Evolutionary conservation across 2,113 vertebrate genomes (phyloP).

Genomic region (Chrysemys picta): DNA sequence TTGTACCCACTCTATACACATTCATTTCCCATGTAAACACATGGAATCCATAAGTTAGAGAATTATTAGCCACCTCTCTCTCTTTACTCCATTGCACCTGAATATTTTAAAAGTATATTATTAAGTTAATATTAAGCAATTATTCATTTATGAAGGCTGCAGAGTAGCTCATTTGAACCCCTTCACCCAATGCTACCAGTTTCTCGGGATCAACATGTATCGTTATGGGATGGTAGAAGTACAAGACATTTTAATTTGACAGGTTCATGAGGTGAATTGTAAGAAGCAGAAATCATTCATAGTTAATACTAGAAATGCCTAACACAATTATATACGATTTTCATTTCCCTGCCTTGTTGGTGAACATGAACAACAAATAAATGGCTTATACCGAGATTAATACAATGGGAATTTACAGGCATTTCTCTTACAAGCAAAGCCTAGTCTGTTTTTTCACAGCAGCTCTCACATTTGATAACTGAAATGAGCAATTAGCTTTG

Average conservation of each 20-base stretch:
- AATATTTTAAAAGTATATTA: constrained; percentile 41
- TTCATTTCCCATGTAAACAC: not conserved
- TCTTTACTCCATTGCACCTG: not conserved
- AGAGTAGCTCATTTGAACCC: not conserved
- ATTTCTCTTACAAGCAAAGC: not conserved
- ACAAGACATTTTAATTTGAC: not conserved
- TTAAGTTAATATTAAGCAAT: not conserved
- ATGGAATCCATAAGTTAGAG: not conserved
- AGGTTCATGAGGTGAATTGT: not conserved
- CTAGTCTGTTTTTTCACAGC: not conserved
- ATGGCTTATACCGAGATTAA: not conserved
- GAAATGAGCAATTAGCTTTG: not conserved
- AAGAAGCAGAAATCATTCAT: not conserved
- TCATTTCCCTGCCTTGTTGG: not conserved
- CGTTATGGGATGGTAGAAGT: not conserved
- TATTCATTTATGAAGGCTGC: not conserved
- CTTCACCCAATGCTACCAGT: not conserved
- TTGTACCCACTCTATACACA: constrained; percentile 1
- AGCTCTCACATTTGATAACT: not conserved
- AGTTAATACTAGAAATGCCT: not conserved
- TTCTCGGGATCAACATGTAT: not conserved
- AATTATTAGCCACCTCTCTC: not conserved
- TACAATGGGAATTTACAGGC: not conserved
- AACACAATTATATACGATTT: not conserved
- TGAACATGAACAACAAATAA: not conserved